Percentiles rank a stretch among this genome's conserved stretches.
These are phyloP conservation scores for Rattus norvegicus DNA, from an alignment of 2,113 vertebrate genomes.

Conservation along the genomic window DNA sequence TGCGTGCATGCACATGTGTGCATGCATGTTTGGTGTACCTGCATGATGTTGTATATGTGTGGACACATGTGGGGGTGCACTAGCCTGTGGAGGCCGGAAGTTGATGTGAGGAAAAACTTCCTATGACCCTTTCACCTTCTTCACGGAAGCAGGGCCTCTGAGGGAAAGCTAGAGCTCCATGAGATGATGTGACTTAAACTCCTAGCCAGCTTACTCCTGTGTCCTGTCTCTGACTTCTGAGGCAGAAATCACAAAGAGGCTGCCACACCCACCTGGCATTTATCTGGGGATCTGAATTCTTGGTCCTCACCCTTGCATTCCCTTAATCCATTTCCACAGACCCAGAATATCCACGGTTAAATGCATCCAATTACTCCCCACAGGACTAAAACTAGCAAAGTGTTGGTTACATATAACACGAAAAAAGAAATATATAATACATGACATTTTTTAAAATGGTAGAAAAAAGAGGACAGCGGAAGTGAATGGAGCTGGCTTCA, in stretches of 20 bases:
- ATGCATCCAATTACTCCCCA: neutral
- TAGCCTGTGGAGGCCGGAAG: neutral
- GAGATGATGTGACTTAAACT: neutral
- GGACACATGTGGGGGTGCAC: neutral
- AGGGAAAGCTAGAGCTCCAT: neutral
- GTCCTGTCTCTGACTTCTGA: neutral
- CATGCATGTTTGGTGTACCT: neutral
- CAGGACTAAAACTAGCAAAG: neutral
- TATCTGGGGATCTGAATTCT: neutral
- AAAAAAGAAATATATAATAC: neutral
- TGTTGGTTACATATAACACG: neutral
- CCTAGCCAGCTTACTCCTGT: neutral
- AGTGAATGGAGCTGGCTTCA: neutral
- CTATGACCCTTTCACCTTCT: neutral
- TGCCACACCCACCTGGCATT: neutral
- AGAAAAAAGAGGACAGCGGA: conserved; percentile 6
- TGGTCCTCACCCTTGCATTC: neutral
- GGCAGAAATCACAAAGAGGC: neutral
- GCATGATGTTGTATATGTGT: neutral
- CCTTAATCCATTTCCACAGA: too few species aligned
- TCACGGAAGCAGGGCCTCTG: neutral
- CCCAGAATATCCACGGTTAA: neutral
- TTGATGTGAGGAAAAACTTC: neutral
- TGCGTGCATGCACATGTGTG: neutral
- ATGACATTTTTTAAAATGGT: neutral